Evolutionary conservation across 2,113 vertebrate genomes (phyloP).

Genomic region (Centropristis striata): DNA sequence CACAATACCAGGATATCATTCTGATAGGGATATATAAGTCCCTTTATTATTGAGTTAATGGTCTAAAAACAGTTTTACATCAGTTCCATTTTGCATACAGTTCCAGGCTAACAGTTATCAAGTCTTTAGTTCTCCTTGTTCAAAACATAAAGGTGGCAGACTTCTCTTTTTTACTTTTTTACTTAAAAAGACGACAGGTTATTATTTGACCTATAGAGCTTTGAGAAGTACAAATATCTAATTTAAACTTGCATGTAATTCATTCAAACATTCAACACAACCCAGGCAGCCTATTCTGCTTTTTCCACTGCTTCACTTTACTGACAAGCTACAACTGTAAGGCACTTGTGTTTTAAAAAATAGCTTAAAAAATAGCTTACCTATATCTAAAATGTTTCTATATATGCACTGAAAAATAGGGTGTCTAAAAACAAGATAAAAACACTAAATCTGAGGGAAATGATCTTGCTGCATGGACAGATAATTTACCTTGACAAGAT

Average conservation of each 20-base stretch:
- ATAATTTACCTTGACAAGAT: too few species aligned
- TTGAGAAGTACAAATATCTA: background rate
- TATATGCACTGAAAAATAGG: background rate
- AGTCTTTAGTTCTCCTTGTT: background rate
- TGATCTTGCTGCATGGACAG: too few species aligned
- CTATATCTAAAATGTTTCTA: background rate
- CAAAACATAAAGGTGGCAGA: background rate
- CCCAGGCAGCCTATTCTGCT: background rate
- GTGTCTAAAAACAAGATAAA: too few species aligned
- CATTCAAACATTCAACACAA: background rate
- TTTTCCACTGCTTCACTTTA: background rate
- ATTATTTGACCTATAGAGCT: background rate
- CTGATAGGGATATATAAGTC: background rate
- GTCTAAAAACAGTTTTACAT: background rate
- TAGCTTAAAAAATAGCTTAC: background rate
- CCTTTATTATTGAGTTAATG: background rate
- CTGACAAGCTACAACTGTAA: background rate
- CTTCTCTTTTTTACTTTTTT: background rate
- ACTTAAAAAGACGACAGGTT: background rate
- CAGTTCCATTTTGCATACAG: background rate
- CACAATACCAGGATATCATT: background rate
- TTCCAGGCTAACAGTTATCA: background rate
- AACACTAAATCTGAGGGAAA: too few species aligned
- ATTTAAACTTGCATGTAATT: background rate
- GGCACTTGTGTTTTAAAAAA: too few species aligned